These are phyloP conservation scores for Agapetus fuscipes DNA, from an alignment of 2,888 invertebrate species.

Conservation along the genomic window DNA sequence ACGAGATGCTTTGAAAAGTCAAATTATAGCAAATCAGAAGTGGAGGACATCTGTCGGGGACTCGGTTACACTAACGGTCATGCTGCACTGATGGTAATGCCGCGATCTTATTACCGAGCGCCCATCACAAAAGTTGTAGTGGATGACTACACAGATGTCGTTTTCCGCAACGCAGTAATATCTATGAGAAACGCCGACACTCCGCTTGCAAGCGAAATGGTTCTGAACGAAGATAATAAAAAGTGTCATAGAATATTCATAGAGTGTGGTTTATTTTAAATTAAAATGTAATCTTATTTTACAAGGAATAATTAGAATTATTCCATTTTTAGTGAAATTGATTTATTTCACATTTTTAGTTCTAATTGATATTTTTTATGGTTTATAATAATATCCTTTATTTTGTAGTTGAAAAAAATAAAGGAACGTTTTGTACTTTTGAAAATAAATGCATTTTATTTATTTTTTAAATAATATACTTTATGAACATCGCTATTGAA, in stretches of 20 bases:
- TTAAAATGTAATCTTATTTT: too few species aligned
- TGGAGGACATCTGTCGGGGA: constrained; percentile 51
- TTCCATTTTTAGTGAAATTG: too few species aligned
- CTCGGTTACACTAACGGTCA: constrained; percentile 51
- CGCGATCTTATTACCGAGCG: constrained; percentile 1
- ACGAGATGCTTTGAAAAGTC: constrained; percentile 54
- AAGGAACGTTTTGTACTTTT: not conserved
- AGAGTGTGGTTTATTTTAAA: constrained; percentile 43
- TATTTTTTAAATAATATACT: too few species aligned
- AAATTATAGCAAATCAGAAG: constrained; percentile 41
- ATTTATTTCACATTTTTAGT: too few species aligned
- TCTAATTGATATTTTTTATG: too few species aligned
- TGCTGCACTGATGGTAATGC: constrained; percentile 34
- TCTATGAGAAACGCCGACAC: constrained; percentile 33
- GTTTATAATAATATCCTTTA: too few species aligned
- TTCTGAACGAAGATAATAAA: constrained; percentile 26
- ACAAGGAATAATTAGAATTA: too few species aligned
- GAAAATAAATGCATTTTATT: too few species aligned
- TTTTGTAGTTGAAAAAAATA: not conserved
- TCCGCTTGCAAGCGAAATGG: constrained; percentile 32
- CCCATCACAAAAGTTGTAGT: constrained; percentile 30
- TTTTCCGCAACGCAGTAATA: constrained; percentile 34
- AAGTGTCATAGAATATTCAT: constrained; percentile 40
- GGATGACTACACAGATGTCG: constrained; percentile 33
- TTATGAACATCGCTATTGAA: too few species aligned